Evolutionary conservation across 30 jellyfish, hydroid and myxozoan genomes (phyloP).

Genomic region (Hydra vulgaris): DNA sequence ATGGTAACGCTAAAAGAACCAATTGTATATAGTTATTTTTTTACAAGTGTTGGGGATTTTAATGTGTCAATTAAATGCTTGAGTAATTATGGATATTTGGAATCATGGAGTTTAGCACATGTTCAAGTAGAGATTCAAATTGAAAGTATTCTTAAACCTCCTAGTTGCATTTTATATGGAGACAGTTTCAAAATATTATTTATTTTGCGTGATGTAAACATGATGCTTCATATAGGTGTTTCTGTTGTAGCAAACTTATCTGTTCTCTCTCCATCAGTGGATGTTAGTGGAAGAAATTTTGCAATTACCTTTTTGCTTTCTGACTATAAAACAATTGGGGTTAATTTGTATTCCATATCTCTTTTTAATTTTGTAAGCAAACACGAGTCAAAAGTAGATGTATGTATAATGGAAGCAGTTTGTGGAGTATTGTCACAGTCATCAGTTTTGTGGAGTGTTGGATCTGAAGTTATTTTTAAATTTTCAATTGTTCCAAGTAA

Average conservation of each 20-base stretch:
- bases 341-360: not conserved
- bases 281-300: not conserved
- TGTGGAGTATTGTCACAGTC: not conserved
- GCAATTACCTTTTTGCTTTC: not conserved
- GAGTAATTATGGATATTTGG: not conserved
- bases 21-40: not conserved
- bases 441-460: slow-evolving; percentile 9
- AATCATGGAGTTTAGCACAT: not conserved
- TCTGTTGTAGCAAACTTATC: not conserved
- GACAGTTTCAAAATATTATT: not conserved
- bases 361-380: slow-evolving; percentile 2
- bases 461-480: slow-evolving; percentile 13
- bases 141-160: not conserved
- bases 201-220: not conserved
- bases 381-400: not conserved
- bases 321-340: not conserved
- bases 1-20: not conserved
- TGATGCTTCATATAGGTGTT: not conserved
- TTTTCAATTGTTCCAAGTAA: slow-evolving; percentile 2
- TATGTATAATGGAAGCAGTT: slow-evolving; percentile 5
- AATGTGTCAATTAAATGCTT: not conserved
- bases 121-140: slow-evolving; percentile 4
- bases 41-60: slow-evolving; percentile 2
- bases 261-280: not conserved
- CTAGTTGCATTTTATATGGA: slow-evolving; percentile 8